Conservation (phyloP, 2,888 invertebrate species). For the Charanyca ferruginea region DNA sequence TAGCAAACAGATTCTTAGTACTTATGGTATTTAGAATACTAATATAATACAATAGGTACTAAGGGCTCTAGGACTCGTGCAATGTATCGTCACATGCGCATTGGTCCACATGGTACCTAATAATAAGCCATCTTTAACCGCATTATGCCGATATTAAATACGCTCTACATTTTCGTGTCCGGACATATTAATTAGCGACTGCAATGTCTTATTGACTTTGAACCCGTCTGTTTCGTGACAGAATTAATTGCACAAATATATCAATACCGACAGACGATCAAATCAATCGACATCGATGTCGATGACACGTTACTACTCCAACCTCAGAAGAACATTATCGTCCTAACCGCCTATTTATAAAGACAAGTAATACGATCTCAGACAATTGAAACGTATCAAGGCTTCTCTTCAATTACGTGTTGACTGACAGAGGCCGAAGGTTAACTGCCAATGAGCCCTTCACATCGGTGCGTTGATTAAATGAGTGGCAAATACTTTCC, state of each 20-base stretch:
- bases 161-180: constrained; percentile 4
- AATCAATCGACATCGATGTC: constrained; percentile 43
- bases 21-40: neutral
- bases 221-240: constrained; percentile 31
- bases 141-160: no score
- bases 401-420: constrained; percentile 81
- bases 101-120: no score
- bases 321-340: constrained; percentile 54
- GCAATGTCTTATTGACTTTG: constrained; percentile 33
- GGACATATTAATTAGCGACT: constrained; percentile 36
- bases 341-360: constrained; percentile 68
- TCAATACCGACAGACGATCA: constrained; percentile 26
- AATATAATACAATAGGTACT: neutral
- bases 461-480: constrained; percentile 71
- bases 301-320: constrained; percentile 47
- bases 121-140: no score
- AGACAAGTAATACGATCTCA: constrained; percentile 78
- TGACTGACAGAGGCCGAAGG: constrained; percentile 82
- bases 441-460: constrained; percentile 87
- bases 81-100: neutral
- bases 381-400: constrained; percentile 87
- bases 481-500: constrained; percentile 72
- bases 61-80: neutral
- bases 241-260: constrained; percentile 48
- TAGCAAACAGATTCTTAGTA: constrained; percentile 3